Conservation (phyloP, 2,113 vertebrate genomes). For the Empidonax traillii region DNA sequence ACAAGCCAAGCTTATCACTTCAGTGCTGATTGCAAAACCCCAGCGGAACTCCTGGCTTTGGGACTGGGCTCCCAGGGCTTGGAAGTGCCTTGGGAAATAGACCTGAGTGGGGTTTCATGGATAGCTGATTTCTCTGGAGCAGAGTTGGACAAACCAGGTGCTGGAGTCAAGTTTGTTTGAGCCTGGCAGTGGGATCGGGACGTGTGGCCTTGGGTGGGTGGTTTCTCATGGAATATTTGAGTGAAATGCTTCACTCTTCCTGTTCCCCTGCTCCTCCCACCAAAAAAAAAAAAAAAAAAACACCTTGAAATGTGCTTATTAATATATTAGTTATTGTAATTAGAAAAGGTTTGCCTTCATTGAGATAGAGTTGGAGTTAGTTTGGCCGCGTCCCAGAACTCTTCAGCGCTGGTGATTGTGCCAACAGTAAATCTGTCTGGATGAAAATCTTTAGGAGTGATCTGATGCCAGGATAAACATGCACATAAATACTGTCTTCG, state of each 20-base stretch:
- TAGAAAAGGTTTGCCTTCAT: neutral
- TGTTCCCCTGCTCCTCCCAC: neutral
- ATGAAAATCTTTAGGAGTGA: neutral
- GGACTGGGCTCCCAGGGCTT: neutral
- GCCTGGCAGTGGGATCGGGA: fast-evolving
- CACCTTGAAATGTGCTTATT: neutral
- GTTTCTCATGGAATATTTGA: neutral
- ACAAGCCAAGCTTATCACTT: neutral
- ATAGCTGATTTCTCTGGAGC: neutral
- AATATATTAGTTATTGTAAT: neutral
- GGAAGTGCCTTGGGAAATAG: neutral
- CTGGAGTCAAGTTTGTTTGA: neutral
- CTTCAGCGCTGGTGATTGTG: fast-evolving
- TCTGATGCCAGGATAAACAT: neutral
- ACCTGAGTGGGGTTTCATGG: neutral
- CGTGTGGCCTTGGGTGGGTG: neutral
- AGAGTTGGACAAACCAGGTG: neutral
- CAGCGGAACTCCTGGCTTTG: neutral
- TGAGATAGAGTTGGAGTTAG: neutral
- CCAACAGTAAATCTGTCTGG: neutral
- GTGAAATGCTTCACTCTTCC: neutral
- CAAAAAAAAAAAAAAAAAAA: neutral
- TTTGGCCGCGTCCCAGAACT: neutral
- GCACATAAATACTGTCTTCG: neutral
- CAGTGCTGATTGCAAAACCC: neutral